Percentiles rank a stretch among this genome's conserved stretches.
phyloP scores from a whole-genome alignment of 2,888 invertebrate species.

The Noctua janthina region DNA sequence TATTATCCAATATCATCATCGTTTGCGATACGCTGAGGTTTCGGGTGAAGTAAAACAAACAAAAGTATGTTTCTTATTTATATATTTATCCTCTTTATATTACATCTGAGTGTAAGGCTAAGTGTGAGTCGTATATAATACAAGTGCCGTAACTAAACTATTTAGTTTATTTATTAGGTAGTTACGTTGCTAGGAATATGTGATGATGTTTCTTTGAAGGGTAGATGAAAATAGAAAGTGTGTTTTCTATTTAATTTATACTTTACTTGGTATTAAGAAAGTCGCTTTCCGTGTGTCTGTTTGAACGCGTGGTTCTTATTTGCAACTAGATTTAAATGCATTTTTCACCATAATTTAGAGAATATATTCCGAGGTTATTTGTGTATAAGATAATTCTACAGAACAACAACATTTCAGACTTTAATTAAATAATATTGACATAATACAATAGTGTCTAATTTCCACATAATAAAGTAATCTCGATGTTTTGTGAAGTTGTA shows the following conservation, averaged over 20 bases:
- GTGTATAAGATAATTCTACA: too few relatives aligned
- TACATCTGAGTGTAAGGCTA: slow-evolving; percentile 81
- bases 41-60: slow-evolving; percentile 23
- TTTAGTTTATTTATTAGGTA: slow-evolving; percentile 43
- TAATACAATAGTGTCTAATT: not conserved
- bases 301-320: not conserved
- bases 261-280: not conserved
- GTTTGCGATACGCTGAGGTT: not conserved
- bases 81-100: slow-evolving; percentile 74
- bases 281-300: not conserved
- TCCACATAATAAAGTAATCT: not conserved
- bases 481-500: not conserved
- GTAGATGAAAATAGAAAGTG: not conserved
- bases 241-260: not conserved
- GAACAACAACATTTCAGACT: too few relatives aligned
- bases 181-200: slow-evolving; percentile 60
- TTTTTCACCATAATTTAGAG: not conserved
- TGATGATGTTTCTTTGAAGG: slow-evolving; percentile 34
- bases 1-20: not conserved
- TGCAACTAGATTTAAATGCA: not conserved
- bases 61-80: slow-evolving; percentile 68
- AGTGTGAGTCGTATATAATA: slow-evolving; percentile 74
- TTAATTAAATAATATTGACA: too few relatives aligned
- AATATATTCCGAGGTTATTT: not conserved
- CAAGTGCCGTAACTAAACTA: slow-evolving; percentile 72